Percentiles rank a stretch among this genome's conserved stretches.
Evolutionary conservation across 1,140 invertebrate genomes (phyloP).

Genomic region (Pissodes strobi): DNA sequence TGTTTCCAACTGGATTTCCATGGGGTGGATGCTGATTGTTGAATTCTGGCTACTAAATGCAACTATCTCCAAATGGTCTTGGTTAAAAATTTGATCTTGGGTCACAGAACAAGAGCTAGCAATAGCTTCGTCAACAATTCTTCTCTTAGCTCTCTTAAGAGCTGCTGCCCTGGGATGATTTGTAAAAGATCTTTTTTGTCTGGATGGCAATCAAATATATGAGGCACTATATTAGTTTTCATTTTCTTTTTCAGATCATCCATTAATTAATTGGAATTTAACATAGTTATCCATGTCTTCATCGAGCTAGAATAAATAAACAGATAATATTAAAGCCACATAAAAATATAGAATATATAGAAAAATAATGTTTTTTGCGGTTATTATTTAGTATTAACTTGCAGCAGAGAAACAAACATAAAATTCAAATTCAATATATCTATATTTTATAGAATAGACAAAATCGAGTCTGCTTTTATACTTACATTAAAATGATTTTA

Average conservation of each 20-base stretch:
- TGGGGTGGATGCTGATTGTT: too few relatives aligned
- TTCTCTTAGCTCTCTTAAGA: conserved; percentile 4
- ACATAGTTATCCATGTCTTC: conserved; percentile 54
- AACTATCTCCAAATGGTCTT: too few relatives aligned
- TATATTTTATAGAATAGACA: too few relatives aligned
- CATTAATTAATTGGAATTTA: conserved; percentile 47
- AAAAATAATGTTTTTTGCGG: neutral
- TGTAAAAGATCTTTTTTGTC: conserved; percentile 39
- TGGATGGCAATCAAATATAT: conserved; percentile 50
- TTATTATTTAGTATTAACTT: too few relatives aligned
- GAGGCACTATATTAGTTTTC: conserved; percentile 47
- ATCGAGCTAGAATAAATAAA: conserved; percentile 49
- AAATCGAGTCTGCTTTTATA: too few relatives aligned
- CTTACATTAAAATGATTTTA: conserved; percentile 42
- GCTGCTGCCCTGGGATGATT: neutral
- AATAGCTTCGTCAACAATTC: conserved; percentile 15
- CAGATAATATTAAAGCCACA: too few relatives aligned
- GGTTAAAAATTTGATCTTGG: too few relatives aligned
- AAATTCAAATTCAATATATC: too few relatives aligned
- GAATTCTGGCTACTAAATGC: too few relatives aligned
- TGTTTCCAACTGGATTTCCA: conserved; percentile 2
- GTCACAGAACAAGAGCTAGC: neutral
- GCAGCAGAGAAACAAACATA: too few relatives aligned
- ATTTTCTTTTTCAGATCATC: conserved; percentile 46
- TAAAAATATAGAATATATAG: conserved; percentile 28